Percentiles rank a stretch among this genome's conserved stretches.
Conservation (phyloP, 2,113 vertebrate species). For the Sylvietta virens region DNA sequence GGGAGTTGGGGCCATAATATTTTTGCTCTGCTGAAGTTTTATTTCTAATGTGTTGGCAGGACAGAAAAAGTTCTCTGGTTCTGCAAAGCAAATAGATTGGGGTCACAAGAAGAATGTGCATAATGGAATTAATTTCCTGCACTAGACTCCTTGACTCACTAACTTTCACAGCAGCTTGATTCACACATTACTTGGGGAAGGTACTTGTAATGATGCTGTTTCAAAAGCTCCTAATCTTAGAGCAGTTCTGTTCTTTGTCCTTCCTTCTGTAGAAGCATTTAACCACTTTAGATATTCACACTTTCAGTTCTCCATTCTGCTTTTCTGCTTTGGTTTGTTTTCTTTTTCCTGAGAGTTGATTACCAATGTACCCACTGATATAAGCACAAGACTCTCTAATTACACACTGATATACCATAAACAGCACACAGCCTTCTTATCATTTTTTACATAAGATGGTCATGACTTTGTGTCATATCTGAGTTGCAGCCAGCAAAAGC, state of each 20-base stretch:
- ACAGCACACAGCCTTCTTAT: neutral
- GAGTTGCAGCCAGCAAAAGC: slow-evolving; percentile 27
- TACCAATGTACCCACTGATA: neutral
- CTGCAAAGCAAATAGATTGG: neutral
- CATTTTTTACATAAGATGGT: slow-evolving; percentile 22
- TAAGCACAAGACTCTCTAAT: neutral
- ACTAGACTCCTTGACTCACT: neutral
- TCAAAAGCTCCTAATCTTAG: neutral
- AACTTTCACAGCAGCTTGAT: neutral
- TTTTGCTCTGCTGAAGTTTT: neutral
- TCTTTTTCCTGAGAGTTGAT: neutral
- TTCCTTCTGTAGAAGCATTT: neutral
- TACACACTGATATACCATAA: neutral
- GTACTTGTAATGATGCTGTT: neutral
- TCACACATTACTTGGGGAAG: neutral
- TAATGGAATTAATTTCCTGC: neutral
- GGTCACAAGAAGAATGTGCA: neutral
- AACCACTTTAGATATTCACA: neutral
- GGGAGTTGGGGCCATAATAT: neutral
- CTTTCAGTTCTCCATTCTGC: neutral
- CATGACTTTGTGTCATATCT: slow-evolving; percentile 24
- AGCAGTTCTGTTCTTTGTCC: neutral
- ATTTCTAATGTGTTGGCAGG: neutral
- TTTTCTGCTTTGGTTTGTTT: neutral
- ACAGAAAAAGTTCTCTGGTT: neutral